Evolutionary conservation across 2,113 vertebrate genomes (phyloP).

Genomic region (Aspiorhynchus laticeps): DNA sequence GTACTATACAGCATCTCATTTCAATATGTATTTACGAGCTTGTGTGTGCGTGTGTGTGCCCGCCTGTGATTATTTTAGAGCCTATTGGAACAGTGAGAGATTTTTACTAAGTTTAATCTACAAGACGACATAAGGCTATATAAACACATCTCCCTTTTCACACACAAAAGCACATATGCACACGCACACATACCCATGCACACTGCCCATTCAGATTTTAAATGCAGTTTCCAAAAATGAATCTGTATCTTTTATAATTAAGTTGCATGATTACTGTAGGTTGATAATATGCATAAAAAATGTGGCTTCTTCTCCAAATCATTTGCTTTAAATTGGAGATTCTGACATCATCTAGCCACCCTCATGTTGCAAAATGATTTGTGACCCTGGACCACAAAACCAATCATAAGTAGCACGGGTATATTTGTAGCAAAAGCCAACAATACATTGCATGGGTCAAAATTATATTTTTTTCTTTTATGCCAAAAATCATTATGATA

Average conservation of each 20-base stretch:
- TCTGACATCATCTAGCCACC: not conserved
- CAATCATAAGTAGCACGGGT: too few relatives aligned
- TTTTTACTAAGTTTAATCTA: slow-evolving; percentile 3
- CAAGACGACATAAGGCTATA: not conserved
- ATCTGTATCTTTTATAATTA: not conserved
- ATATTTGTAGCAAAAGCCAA: too few relatives aligned
- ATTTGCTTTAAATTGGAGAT: too few relatives aligned
- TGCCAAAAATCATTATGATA: too few relatives aligned
- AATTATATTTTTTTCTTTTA: too few relatives aligned
- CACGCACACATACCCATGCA: not conserved
- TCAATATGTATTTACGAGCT: slow-evolving; percentile 11
- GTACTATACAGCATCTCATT: slow-evolving; percentile 42
- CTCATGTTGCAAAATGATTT: not conserved
- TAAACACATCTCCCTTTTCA: not conserved
- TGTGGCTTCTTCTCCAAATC: too few relatives aligned
- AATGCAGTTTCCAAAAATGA: not conserved
- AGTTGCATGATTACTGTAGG: not conserved
- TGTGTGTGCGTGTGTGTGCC: slow-evolving; percentile 8
- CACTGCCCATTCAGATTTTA: not conserved
- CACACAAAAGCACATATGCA: not conserved
- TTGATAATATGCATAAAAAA: too few relatives aligned
- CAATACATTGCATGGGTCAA: too few relatives aligned
- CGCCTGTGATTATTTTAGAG: slow-evolving; percentile 31
- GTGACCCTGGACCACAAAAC: too few relatives aligned
- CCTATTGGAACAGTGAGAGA: slow-evolving; percentile 13